These are phyloP conservation scores for Ophioninae sp. DNA, from an alignment of 2,888 invertebrate species.

Conservation along the genomic window DNA sequence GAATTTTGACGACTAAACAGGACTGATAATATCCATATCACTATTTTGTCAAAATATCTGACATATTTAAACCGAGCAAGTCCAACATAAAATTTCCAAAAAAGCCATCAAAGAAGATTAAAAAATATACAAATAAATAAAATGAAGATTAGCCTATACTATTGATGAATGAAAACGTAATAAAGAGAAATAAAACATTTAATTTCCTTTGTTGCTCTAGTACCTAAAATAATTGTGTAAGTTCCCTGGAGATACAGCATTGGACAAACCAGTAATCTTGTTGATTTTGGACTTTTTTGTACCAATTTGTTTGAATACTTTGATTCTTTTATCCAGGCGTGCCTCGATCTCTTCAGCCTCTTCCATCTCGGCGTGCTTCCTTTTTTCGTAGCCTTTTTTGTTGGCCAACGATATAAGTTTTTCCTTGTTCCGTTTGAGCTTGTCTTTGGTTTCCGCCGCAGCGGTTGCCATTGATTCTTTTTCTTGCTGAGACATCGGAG, in stretches of 20 bases:
- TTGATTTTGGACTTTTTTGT: constrained; percentile 73
- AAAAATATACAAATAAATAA: neutral
- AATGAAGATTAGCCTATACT: neutral
- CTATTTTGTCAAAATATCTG: too few relatives aligned
- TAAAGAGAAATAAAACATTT: neutral
- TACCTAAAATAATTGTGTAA: constrained; percentile 76
- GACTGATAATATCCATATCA: too few relatives aligned
- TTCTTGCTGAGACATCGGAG: constrained; percentile 31
- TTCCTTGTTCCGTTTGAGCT: constrained; percentile 65
- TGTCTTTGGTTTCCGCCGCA: constrained; percentile 59
- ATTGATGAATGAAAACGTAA: constrained; percentile 16
- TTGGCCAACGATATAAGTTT: constrained; percentile 83
- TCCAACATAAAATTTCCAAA: neutral
- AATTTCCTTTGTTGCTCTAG: constrained; percentile 24
- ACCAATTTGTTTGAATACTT: constrained; percentile 83
- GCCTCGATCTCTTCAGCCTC: constrained; percentile 83
- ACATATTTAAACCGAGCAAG: neutral
- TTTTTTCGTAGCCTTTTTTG: constrained; percentile 84
- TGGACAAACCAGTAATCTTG: constrained; percentile 21
- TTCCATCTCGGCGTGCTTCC: constrained; percentile 83
- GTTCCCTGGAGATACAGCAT: constrained; percentile 63
- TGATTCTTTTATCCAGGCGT: constrained; percentile 85
- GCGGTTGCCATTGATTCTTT: constrained; percentile 49
- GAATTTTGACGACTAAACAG: too few relatives aligned
- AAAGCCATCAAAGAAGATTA: neutral